These are phyloP conservation scores for Monomorium pharaonis DNA, from an alignment of 1,140 invertebrate genomes.

Conservation along the genomic window DNA sequence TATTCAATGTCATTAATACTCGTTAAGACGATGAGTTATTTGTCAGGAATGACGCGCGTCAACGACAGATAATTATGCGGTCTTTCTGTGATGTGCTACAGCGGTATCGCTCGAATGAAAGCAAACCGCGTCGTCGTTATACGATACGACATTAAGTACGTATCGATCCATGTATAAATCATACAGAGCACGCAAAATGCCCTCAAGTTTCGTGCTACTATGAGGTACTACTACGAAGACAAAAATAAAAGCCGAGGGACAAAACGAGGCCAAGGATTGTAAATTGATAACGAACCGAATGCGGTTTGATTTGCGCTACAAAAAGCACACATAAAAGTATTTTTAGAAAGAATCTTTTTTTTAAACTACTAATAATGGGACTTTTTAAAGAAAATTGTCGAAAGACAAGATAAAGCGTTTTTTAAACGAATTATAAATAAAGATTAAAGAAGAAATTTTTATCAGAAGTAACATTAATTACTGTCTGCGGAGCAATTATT, in stretches of 20 bases:
- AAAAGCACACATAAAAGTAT: neutral
- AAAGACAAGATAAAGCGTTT: neutral
- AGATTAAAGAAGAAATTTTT: neutral
- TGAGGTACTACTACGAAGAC: neutral
- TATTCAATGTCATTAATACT: neutral
- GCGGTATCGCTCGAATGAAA: neutral
- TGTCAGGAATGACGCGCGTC: constrained; percentile 7
- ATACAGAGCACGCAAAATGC: neutral
- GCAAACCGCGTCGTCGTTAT: neutral
- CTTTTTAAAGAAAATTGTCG: neutral
- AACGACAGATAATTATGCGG: constrained; percentile 20
- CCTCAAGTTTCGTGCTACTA: constrained; percentile 21
- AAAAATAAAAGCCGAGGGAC: constrained; percentile 13
- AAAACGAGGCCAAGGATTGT: constrained; percentile 24
- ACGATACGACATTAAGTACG: constrained; percentile 7
- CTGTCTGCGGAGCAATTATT: neutral
- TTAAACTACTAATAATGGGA: neutral
- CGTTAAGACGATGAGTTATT: constrained; percentile 21
- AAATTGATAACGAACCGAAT: constrained; percentile 30
- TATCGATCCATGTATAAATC: constrained; percentile 7
- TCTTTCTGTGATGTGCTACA: neutral
- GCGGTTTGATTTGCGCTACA: neutral
- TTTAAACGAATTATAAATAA: neutral
- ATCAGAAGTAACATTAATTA: neutral
- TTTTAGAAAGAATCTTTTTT: neutral